These are phyloP conservation scores for Tetrax tetrax DNA, from an alignment of 2,113 vertebrate genomes.

Conservation along the genomic window DNA sequence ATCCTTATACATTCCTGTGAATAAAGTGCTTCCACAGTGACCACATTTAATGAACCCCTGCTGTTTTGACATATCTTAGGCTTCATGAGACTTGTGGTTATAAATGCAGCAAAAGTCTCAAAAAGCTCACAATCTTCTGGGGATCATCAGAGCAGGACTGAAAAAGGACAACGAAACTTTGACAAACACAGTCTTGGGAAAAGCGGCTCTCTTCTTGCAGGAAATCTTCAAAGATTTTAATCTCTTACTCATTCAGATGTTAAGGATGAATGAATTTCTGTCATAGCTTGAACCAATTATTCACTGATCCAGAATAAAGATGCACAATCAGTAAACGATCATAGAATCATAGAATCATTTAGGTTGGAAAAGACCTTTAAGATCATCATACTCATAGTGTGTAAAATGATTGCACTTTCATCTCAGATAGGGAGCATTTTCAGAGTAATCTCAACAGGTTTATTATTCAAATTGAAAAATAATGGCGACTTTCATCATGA, in stretches of 20 bases:
- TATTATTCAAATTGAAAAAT: neutral
- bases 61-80: neutral
- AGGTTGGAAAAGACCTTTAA: too few species aligned
- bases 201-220: neutral
- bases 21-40: neutral
- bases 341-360: neutral
- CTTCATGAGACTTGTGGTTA: neutral
- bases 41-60: slow-evolving; percentile 38
- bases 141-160: neutral
- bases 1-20: neutral
- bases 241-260: neutral
- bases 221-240: neutral
- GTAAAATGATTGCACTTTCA: neutral
- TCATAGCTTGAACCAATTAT: slow-evolving; percentile 32
- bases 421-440: neutral
- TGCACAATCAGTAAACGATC: neutral
- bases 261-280: slow-evolving; percentile 17
- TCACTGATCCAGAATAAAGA: slow-evolving; percentile 47
- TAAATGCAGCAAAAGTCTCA: neutral
- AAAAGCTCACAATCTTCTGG: neutral
- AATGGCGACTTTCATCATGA: neutral
- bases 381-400: neutral
- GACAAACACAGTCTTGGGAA: neutral
- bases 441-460: neutral
- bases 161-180: neutral